Percentiles rank a stretch among this genome's conserved stretches.
Evolutionary conservation across 2,113 vertebrate genomes (phyloP).

Genomic region (Clarias magur): DNA sequence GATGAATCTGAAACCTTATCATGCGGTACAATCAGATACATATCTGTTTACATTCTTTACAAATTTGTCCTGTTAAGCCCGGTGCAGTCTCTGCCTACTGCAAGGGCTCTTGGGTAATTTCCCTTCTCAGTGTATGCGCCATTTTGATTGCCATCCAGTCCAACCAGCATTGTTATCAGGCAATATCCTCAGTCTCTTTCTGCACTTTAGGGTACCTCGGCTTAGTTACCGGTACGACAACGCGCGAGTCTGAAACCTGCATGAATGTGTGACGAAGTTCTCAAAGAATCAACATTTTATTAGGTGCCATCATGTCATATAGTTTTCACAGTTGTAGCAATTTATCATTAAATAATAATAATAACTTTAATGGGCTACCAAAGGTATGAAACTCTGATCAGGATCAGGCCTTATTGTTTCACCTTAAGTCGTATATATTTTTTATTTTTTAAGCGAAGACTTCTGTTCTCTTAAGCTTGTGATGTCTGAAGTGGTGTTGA

Average conservation of each 20-base stretch:
- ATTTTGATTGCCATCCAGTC: conserved; percentile 27
- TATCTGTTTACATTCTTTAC: not conserved
- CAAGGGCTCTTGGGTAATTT: conserved; percentile 47
- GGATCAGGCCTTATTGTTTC: conserved; percentile 18
- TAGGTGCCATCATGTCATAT: not conserved
- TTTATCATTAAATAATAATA: not conserved
- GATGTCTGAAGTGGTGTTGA: not conserved
- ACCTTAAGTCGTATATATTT: not conserved
- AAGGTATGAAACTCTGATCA: conserved; percentile 32
- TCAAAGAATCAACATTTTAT: conserved; percentile 2
- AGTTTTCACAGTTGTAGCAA: conserved; percentile 26
- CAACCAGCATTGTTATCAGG: conserved; percentile 50
- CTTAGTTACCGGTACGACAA: conserved; percentile 58
- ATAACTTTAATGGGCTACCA: conserved; percentile 9
- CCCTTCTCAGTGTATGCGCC: not conserved
- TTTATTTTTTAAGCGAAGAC: not conserved
- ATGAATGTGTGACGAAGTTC: conserved; percentile 4
- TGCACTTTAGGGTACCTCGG: conserved; percentile 70
- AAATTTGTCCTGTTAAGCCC: not conserved
- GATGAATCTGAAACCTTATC: not conserved
- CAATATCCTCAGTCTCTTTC: conserved; percentile 65
- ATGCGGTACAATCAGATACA: conserved; percentile 50
- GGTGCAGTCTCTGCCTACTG: not conserved
- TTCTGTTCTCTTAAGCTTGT: not conserved
- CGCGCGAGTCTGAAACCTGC: conserved; percentile 35